Evolutionary conservation across 2,113 vertebrate genomes (phyloP).

Genomic region (Labrus mixtus): DNA sequence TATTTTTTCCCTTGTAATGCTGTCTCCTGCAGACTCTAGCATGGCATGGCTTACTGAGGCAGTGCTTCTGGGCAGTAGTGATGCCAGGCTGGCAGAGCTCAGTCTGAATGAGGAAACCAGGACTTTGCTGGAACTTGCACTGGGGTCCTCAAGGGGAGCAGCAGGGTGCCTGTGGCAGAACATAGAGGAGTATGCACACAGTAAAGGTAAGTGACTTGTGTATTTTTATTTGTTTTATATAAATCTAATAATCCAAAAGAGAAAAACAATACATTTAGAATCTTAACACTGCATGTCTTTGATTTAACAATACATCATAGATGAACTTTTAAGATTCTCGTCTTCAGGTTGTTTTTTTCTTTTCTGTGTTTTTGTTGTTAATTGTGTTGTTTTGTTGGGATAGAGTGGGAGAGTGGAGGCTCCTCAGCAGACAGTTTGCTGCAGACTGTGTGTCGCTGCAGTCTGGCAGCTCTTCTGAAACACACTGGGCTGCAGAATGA

Average conservation of each 20-base stretch:
- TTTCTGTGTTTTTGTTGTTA: slow-evolving; percentile 4
- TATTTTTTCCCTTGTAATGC: not conserved
- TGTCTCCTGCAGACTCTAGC: slow-evolving; percentile 70
- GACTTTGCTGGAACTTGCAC: slow-evolving; percentile 82
- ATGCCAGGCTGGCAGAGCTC: slow-evolving; percentile 79
- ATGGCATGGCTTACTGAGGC: slow-evolving; percentile 82
- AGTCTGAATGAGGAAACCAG: slow-evolving; percentile 78
- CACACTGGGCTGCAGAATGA: slow-evolving; percentile 84
- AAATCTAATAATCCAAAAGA: no score
- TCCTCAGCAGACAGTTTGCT: slow-evolving; percentile 78
- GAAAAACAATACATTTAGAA: no score
- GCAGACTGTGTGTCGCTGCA: slow-evolving; percentile 83
- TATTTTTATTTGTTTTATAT: not conserved
- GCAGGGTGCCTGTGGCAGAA: slow-evolving; percentile 81
- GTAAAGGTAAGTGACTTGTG: slow-evolving; percentile 71
- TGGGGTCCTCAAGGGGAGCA: slow-evolving; percentile 79
- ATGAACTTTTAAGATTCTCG: no score
- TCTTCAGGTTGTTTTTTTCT: not conserved
- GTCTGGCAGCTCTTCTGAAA: slow-evolving; percentile 85
- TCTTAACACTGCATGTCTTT: no score
- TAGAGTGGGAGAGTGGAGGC: slow-evolving; percentile 84
- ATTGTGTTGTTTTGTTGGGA: slow-evolving; percentile 40
- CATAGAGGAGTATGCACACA: slow-evolving; percentile 84
- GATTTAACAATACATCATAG: no score
- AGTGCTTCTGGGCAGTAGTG: slow-evolving; percentile 78